Percentiles rank a stretch among this genome's conserved stretches.
These are phyloP conservation scores for Amphiprion clarkii DNA, from an alignment of 2,797 vertebrate species.

Conservation along the genomic window DNA sequence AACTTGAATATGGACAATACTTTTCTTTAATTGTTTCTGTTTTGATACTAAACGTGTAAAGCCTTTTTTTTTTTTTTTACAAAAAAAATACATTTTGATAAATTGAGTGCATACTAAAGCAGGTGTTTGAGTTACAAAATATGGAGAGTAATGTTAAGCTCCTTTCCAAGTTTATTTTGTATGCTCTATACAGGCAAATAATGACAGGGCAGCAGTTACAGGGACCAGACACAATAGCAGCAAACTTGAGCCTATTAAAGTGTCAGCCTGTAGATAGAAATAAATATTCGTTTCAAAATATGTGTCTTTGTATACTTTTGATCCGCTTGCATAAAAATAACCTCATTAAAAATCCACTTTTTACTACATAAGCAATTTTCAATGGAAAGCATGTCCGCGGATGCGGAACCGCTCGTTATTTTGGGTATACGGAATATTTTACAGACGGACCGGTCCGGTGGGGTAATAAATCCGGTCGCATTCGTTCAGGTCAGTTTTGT, in stretches of 20 bases:
- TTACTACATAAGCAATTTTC: too few relatives aligned
- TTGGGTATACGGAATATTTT: slow-evolving; percentile 45
- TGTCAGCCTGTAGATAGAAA: too few relatives aligned
- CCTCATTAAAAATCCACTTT: too few relatives aligned
- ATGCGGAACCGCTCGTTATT: slow-evolving; percentile 49
- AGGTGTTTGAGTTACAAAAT: background rate
- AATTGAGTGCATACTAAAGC: too few relatives aligned
- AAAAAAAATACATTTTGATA: too few relatives aligned
- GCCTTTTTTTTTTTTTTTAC: background rate
- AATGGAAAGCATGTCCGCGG: too few relatives aligned
- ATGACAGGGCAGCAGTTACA: too few relatives aligned
- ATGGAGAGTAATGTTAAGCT: background rate
- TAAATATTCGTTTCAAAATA: too few relatives aligned
- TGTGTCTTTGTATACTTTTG: too few relatives aligned
- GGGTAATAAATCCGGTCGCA: slow-evolving; percentile 27
- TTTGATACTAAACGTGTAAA: background rate
- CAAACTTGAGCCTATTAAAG: too few relatives aligned
- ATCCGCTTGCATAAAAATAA: too few relatives aligned
- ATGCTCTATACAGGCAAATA: background rate
- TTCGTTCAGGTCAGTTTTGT: slow-evolving; percentile 36
- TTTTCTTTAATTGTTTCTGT: background rate
- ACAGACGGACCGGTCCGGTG: slow-evolving; percentile 55
- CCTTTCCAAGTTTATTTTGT: background rate
- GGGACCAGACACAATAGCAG: too few relatives aligned
- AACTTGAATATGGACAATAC: background rate